Evolutionary conservation across 2,113 vertebrate species (phyloP).

Genomic region (Engystomops pustulosus): DNA sequence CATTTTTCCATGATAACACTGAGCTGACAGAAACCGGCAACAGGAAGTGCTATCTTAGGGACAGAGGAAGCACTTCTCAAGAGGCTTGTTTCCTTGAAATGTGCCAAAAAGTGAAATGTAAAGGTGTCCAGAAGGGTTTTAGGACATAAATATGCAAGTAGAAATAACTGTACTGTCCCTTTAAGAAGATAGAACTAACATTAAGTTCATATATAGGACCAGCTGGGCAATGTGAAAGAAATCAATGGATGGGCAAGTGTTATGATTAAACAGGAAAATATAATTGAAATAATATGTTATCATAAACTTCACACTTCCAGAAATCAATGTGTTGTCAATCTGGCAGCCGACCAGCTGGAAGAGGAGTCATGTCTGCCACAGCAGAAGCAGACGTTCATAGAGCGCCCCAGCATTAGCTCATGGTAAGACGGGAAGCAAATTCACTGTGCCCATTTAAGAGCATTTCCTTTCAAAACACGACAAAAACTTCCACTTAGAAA

Average conservation of each 20-base stretch:
- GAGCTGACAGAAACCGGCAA: no score
- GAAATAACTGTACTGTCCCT: no score
- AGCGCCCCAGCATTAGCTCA: not conserved
- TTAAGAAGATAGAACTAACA: no score
- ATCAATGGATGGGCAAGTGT: not conserved
- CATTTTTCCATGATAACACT: no score
- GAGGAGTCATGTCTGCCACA: not conserved
- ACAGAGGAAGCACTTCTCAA: not conserved
- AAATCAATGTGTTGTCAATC: conserved; percentile 5
- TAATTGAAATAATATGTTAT: conserved; percentile 27
- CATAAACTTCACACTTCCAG: conserved; percentile 22
- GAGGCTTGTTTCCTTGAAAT: not conserved
- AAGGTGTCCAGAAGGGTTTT: not conserved
- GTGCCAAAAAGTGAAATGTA: not conserved
- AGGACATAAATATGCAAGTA: not conserved
- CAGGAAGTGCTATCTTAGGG: not conserved
- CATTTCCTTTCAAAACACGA: not conserved
- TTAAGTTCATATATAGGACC: not conserved
- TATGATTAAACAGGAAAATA: not conserved
- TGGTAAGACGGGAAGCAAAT: not conserved
- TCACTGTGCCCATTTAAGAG: not conserved
- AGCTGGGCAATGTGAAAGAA: not conserved
- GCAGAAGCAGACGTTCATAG: not conserved
- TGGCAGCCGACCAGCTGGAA: not conserved
- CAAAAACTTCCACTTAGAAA: no score